Base-by-base conservation (phyloP, 1,140 invertebrate species). In the Mamestra configurata region DNA sequence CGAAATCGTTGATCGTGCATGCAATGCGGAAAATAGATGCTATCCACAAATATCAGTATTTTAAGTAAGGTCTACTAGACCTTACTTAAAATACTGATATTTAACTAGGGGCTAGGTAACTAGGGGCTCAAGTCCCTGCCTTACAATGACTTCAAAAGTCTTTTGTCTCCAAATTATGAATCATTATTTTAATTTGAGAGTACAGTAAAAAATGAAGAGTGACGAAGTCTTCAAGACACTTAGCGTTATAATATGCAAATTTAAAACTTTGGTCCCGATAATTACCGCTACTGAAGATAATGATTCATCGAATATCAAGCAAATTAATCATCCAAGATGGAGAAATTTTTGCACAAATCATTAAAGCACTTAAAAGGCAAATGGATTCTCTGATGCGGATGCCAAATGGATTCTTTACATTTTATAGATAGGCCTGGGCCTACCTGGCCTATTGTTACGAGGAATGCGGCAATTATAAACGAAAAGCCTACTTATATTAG, bases 331-430 rank as follows among this genome's bases (percentile, higher is more conserved):
- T 79, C 64, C 64, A 49, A 15, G 59, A 82, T 55, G 53, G 53
- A 81, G 77, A 79, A 82, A 80, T 87, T 88, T 87, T 87, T 82
- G 80, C 82, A 81, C 77, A 83, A 89, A 90, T 90, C 86, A 89
- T 90, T 91, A 88, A 86, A 88, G 86, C 89, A 89, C 86, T 92
- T 86, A 90, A 86, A 86, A 86, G 78, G 81, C 82, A 87, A 89
- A 91, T 89, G 89, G 86, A 86, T 85, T 86, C 83, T 72, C 77
- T 75, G 83, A 81, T 78, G 59, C 31, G 76, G 68, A 84, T 83
- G 84, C 88, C 90, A 90, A 90, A 88, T 90, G 84, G 84, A 86
- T 89, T 86, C 81, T 82, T 72, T 84, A 86, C 81, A 77, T 87
- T 83, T 81, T 68, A 82, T 76, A 55, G 71, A 68, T 64, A 72